Conservation (phyloP, 2,888 invertebrate species). For the Chydorus sphaericus region DNA sequence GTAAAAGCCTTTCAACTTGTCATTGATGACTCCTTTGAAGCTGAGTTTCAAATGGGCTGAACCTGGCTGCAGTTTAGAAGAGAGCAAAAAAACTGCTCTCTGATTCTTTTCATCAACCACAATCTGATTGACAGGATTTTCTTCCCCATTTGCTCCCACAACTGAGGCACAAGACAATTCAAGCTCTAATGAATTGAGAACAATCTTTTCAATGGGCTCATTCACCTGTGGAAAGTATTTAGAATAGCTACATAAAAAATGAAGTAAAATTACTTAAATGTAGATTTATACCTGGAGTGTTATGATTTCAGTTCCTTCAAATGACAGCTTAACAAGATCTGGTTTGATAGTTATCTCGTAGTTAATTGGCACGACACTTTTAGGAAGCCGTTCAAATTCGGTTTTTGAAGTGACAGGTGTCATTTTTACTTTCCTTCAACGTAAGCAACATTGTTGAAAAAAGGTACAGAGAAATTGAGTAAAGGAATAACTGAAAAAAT, state of each 20-base stretch:
- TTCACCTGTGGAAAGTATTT: slow-evolving; percentile 41
- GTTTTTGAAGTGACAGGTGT: slow-evolving; percentile 20
- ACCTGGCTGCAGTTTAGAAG: slow-evolving; percentile 40
- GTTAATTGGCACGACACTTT: slow-evolving; percentile 64
- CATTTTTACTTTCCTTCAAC: no score
- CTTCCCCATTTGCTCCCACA: neutral
- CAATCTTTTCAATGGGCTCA: slow-evolving; percentile 47
- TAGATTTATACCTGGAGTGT: slow-evolving; percentile 61
- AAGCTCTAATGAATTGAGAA: slow-evolving; percentile 64
- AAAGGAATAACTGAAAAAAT: no score
- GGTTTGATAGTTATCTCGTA: slow-evolving; percentile 75
- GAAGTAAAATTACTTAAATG: slow-evolving; percentile 23
- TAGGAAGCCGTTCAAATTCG: slow-evolving; percentile 60
- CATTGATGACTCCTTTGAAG: slow-evolving; percentile 75
- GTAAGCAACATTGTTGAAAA: no score
- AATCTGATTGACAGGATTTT: slow-evolving; percentile 6
- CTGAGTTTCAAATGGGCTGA: slow-evolving; percentile 43
- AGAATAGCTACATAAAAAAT: slow-evolving; percentile 19
- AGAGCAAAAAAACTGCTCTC: slow-evolving; percentile 49
- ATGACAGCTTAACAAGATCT: slow-evolving; percentile 66
- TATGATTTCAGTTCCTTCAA: slow-evolving; percentile 68
- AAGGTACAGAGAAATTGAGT: no score
- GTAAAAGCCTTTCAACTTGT: slow-evolving; percentile 91
- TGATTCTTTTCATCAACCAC: slow-evolving; percentile 17
- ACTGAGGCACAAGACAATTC: slow-evolving; percentile 42